Evolutionary conservation across 2,888 invertebrate genomes (phyloP).

Genomic region (Lymantria dispar): DNA sequence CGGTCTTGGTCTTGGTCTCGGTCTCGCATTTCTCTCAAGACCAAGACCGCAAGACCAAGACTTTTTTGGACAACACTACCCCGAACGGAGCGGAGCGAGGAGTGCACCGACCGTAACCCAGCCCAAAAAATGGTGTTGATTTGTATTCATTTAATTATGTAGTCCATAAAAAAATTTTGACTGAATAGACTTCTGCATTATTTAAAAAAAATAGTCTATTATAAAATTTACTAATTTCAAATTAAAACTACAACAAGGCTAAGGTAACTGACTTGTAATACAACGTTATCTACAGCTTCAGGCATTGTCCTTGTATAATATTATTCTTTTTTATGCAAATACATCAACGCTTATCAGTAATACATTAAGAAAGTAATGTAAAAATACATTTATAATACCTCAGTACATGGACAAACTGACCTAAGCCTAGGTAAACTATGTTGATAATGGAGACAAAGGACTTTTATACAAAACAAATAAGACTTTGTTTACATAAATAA

Average conservation of each 20-base stretch:
- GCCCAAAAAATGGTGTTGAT: no score
- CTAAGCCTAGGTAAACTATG: conserved; percentile 22
- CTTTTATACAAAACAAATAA: conserved; percentile 2
- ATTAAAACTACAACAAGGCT: conserved; percentile 2
- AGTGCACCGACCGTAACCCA: no score
- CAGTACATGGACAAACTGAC: conserved; percentile 26
- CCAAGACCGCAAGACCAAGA: no score
- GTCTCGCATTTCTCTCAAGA: no score
- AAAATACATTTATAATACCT: conserved; percentile 14
- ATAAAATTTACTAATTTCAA: background rate
- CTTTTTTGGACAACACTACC: no score
- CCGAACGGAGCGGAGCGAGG: no score
- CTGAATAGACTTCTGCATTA: no score
- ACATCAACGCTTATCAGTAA: conserved; percentile 32
- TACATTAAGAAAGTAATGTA: conserved; percentile 29
- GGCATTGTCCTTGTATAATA: conserved; percentile 27
- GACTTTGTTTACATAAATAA: background rate
- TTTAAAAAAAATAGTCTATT: background rate
- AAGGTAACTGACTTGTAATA: conserved; percentile 1
- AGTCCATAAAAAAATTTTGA: no score
- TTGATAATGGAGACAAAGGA: conserved; percentile 24
- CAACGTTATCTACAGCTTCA: conserved; percentile 13
- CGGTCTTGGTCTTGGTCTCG: no score
- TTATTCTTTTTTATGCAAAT: conserved; percentile 26
- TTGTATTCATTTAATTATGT: no score